Percentiles rank a stretch among this genome's conserved stretches.
phyloP scores from a whole-genome alignment of 2,113 vertebrate genomes.

The Pelecanoides urinatrix region DNA sequence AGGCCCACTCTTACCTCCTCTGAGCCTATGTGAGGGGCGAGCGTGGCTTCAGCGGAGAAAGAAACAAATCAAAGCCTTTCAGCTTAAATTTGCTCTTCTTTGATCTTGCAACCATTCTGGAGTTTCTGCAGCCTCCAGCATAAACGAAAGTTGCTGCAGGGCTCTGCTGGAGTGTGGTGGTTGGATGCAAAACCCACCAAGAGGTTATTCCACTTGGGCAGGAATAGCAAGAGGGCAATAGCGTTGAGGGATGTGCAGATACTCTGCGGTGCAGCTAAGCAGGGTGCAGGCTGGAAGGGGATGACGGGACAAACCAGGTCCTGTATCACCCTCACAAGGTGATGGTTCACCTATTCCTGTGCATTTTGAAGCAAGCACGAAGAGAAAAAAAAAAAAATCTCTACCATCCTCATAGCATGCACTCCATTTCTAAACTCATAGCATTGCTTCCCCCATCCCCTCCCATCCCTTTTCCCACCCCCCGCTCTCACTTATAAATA shows the following conservation, averaged over 20 bases:
- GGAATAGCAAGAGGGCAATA: neutral
- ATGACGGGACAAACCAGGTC: accelerated
- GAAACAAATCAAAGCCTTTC: neutral
- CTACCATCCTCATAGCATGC: neutral
- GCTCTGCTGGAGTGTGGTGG: neutral
- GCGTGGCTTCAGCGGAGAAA: neutral
- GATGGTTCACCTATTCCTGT: neutral
- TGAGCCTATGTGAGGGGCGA: neutral
- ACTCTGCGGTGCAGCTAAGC: neutral
- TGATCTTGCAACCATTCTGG: neutral
- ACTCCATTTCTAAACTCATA: accelerated
- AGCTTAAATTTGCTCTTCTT: neutral
- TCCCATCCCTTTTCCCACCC: neutral
- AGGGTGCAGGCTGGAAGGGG: neutral
- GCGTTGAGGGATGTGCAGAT: accelerated
- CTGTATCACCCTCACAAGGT: accelerated
- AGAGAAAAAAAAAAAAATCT: neutral
- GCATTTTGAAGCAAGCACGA: neutral
- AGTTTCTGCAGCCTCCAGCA: neutral
- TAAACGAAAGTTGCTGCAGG: neutral
- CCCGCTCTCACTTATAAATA: neutral
- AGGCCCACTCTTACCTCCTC: neutral
- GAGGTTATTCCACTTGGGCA: neutral
- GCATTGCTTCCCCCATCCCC: neutral
- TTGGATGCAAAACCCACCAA: neutral